Evolutionary conservation across 1,140 invertebrate genomes (phyloP), one percentile per base, ranked within the genome.

Genomic region (Meteorus sp.): DNA sequence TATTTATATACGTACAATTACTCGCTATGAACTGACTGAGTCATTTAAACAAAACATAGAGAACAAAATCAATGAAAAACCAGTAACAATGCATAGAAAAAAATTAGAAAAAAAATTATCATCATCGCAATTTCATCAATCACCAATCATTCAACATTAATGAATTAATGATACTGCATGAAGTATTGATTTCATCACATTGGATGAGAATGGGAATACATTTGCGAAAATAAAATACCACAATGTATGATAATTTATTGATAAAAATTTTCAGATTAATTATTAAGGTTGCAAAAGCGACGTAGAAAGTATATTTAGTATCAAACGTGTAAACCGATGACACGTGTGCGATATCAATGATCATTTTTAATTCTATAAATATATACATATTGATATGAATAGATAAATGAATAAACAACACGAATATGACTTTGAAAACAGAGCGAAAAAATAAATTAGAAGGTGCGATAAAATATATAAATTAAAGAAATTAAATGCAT

Each of bases 11-110:
- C 29, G 29, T 31, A 35, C 9, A 35, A 52, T 15, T 48, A 20
- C 13, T 57, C 33, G 44, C 43, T 57, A 47, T 47, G n/a, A 58
- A 58, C 47, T 39, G 45, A 58, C 45, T 58, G 56, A 58, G 31
- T 52, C 25, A 51, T 59, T 48, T 13, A 20, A 25, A 47, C 22
- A 59, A 41, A 9, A 29, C 4, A 9, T 29, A 29, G 9, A 29
- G 27, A 29, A 29, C 4, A 29, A 29, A 29, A 5, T 29, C n/a
- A n/a, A n/a, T n/a, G n/a, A n/a, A n/a, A n/a, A n/a, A n/a, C n/a
- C n/a, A n/a, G n/a, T n/a, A n/a, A n/a, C n/a, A n/a, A n/a, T n/a
- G n/a, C n/a, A n/a, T n/a, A n/a, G n/a, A n/a, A n/a, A n/a, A n/a
- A n/a, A n/a, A n/a, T n/a, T n/a, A n/a, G n/a, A n/a, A n/a, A n/a